Evolutionary conservation across 2,797 vertebrate species (phyloP), one percentile per base, ranked within the genome.

Genomic region (Malacoctenus gilli): DNA sequence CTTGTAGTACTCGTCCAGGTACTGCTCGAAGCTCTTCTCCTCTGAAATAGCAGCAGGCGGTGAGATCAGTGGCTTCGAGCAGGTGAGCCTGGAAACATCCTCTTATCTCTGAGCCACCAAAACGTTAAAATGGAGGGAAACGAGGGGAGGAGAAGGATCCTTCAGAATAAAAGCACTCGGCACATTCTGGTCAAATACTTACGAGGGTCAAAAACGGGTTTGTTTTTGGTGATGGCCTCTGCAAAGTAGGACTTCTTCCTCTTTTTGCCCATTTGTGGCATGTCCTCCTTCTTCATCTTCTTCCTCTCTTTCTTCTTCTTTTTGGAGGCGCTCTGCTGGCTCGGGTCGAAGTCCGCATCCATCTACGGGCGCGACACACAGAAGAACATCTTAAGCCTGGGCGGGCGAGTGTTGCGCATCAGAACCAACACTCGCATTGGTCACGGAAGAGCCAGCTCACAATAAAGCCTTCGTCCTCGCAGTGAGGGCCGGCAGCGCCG

Each of bases 281-380:
- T 41, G 3, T 89, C 87, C 2, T 89, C 86, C 20, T 82, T 89
- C 54, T 50, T 86, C 80, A 83, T 71, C 81, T 74, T 89, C 75
- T 77, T 89, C 70, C 85, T 72, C 49, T 86, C 82, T 4, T 73
- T 84, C 59, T 64, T 92, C 58, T 77, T 86, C 19, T 87, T 93
- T 75, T 89, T 91, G 11, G 91, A 92, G 20, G 69, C 14, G 0
- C 65, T 46, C 2, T 76, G 88, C 60, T 91, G 89, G 41, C 56
- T 87, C 28, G 94, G 94, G 78, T 96, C 91, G 1, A 92, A 96
- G 78, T 97, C 95, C 0, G 93, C 95, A 0, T 97, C 95, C 95
- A 97, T 97, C 95, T 96, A 49, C 30, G 57, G 39, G 1, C 21
- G 68, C 4, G 23, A 1, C 7, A 23, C 0, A 16, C 23, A 41